Base-by-base conservation (phyloP, 2,797 vertebrate species). In the Bradypus variegatus region DNA sequence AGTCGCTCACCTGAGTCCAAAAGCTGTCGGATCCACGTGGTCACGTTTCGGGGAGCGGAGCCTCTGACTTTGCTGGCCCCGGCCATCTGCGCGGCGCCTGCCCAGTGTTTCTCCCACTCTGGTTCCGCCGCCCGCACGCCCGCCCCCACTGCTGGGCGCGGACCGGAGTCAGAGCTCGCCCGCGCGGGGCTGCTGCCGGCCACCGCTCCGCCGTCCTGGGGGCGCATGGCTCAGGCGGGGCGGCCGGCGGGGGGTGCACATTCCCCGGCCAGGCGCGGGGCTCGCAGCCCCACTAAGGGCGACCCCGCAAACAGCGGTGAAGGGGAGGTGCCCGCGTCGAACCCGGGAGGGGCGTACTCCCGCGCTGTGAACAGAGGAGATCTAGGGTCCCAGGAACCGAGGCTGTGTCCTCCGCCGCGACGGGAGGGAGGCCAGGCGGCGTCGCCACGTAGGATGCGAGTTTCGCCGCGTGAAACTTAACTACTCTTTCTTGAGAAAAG, bases 11-110 rank as follows among this genome's bases (percentile, higher is more conserved):
- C 97, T 97, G 97, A 96, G 97, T 95, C 96, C 97, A 96, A 96
- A 94, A 97, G 96, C 97, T 96, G 96, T 96, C 96, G 96, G 92
- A 97, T 97, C 97, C 97, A 97, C 97, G 97, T 98, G 95, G 96
- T 98, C 97, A 97, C 97, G 97, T 96, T 93, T 95, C 94, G 31
- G 88, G 88, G 86, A 88, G 81, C 94, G 8, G 79, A 94, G 94
- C 87, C 88, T 97, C 97, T 97, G 93, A 97, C 94, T 90, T 92
- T 50, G 94, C 94, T 91, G 70, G 93, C 96, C 95, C 95, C 89
- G 91, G 96, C 97, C 97, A 97, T 97, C 85, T 77, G 95, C 92
- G 94, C 95, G 93, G 92, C 91, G 94, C 85, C 94, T 94, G 91
- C 90, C 94, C 90, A 94, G 94, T 96, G 94, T 96, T 94, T 92